Evolutionary conservation across 2,113 vertebrate species (phyloP).

Genomic region (Engraulis encrasicolus): DNA sequence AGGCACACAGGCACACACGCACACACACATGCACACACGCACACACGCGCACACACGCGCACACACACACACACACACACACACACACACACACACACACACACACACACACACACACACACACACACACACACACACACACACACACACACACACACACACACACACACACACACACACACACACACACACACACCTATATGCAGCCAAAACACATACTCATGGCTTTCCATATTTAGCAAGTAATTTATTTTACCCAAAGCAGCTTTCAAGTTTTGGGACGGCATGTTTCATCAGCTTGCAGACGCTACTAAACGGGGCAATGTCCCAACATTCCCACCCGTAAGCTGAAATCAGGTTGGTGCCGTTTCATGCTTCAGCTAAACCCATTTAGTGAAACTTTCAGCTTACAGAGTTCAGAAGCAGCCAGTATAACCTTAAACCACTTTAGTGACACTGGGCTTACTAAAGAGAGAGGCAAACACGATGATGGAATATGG

Average conservation of each 20-base stretch:
- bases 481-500: not conserved
- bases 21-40: no score
- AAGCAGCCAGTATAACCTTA: not conserved
- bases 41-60: no score
- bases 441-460: not conserved
- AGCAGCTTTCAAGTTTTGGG: not conserved
- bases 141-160: no score
- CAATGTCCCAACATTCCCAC: not conserved
- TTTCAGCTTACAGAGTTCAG: not conserved
- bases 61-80: no score
- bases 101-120: no score
- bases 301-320: not conserved
- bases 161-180: no score
- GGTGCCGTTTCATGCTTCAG: not conserved
- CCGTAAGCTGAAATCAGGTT: not conserved
- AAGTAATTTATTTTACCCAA: not conserved
- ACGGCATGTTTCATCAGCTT: not conserved
- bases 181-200: no score
- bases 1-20: no score
- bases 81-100: no score
- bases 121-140: no score
- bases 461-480: not conserved
- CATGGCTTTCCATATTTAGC: not conserved
- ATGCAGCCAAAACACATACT: no score
- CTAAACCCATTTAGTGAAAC: constrained; percentile 9